Base-by-base conservation (phyloP, 2,888 invertebrate species). In the Heteromyza rotundicornis region DNA sequence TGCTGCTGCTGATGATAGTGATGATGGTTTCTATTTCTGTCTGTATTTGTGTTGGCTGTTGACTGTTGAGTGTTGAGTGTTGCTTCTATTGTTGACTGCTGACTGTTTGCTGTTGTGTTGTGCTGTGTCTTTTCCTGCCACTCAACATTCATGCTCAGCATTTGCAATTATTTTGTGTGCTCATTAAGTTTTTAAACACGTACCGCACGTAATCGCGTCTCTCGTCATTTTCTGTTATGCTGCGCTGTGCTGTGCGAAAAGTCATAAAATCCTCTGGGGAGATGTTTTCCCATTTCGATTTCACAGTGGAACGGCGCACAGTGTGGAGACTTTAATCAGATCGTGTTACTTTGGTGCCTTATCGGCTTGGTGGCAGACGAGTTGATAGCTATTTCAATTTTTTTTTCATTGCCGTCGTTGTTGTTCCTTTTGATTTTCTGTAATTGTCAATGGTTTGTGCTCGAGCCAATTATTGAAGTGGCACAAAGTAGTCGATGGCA, bases 131-230 rank as follows among this genome's bases (percentile, higher is more conserved):
- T n/a, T n/a, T n/a, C n/a, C n/a, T n/a, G n/a, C n/a, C 40, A n/a
- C n/a, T 40, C 3, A 5, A 17, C 8, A 5, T 40, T 70, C 73
- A 69, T 68, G 75, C 70, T 69, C 67, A 73, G 70, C 71, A 75
- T 74, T 78, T 78, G 75, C 75, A 78, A 77, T 76, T 76, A 78
- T 76, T 76, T 78, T 72, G 73, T 72, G 72, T 70, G 72, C 71
- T 79, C 78, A 79, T 79, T 79, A 79, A 77, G 76, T 70, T 78
- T 79, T 79, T 76, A 77, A 79, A 74, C 79, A 79, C 79, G 79
- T 79, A 75, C 75, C 72, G 60, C 65, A 69, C 66, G 64, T 68
- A 68, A 65, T 62, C 64, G 14, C 51, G 58, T 58, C 54, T 59
- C 44, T 52, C 32, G 32, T 32, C 17, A 10, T 27, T 3, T 2